Evolutionary conservation across 2,888 invertebrate species (phyloP).

Genomic region (Platynereis dumerilii): DNA sequence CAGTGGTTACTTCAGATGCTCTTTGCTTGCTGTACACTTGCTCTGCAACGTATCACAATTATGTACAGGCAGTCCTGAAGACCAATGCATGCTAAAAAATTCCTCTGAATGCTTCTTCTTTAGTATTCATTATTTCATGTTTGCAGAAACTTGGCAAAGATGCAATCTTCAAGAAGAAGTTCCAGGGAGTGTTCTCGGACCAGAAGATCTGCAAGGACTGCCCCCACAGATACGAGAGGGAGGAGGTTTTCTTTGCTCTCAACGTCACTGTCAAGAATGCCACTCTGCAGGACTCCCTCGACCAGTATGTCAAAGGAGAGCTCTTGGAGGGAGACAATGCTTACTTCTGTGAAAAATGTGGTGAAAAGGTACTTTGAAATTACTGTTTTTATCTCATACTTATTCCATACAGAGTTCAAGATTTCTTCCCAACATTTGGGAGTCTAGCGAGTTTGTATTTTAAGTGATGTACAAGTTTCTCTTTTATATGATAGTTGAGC

Average conservation of each 20-base stretch:
- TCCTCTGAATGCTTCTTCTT: no score
- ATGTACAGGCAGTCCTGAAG: no score
- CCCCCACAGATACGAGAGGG: slow-evolving; percentile 67
- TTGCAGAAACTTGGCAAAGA: slow-evolving; percentile 60
- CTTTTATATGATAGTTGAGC: no score
- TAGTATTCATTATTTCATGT: neutral
- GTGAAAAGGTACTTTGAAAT: slow-evolving; percentile 64
- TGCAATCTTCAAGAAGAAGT: slow-evolving; percentile 64
- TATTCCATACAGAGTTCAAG: no score
- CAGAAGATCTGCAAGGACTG: slow-evolving; percentile 68
- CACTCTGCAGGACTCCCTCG: slow-evolving; percentile 65
- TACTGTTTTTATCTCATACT: no score
- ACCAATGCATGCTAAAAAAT: no score
- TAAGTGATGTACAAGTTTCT: no score
- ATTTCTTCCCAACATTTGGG: no score
- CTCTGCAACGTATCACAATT: no score
- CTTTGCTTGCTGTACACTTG: no score
- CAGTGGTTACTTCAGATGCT: no score
- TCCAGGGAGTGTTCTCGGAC: slow-evolving; percentile 67
- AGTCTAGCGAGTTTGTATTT: no score
- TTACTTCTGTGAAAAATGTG: slow-evolving; percentile 68
- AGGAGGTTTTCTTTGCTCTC: slow-evolving; percentile 66
- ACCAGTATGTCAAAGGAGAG: slow-evolving; percentile 68
- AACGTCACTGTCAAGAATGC: slow-evolving; percentile 66
- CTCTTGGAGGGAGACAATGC: slow-evolving; percentile 68